Conservation (phyloP, 2,797 vertebrate genomes). For the Salarias fasciatus region DNA sequence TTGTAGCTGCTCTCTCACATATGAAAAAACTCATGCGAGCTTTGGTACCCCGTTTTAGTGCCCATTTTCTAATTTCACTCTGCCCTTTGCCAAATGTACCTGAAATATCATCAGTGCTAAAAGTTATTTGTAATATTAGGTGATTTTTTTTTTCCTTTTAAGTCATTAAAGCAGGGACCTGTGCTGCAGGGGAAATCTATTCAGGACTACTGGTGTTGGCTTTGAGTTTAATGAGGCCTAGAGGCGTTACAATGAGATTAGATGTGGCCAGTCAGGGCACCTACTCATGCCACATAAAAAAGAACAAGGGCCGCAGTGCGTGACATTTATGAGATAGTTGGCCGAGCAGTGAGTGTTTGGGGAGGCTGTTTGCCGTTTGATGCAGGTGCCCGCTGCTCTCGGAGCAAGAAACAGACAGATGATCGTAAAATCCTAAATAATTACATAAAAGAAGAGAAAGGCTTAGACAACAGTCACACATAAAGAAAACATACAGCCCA, state of each 20-base stretch:
- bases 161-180: constrained; percentile 36
- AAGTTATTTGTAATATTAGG: constrained; percentile 44
- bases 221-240: constrained; percentile 69
- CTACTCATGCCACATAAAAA: constrained; percentile 76
- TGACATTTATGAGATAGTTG: constrained; percentile 74
- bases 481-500: background rate
- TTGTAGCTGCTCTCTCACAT: background rate
- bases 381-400: constrained; percentile 50
- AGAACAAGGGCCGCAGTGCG: constrained; percentile 62
- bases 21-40: constrained; percentile 10
- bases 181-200: constrained; percentile 35
- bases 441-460: constrained; percentile 22
- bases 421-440: constrained; percentile 53
- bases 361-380: constrained; percentile 61
- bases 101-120: constrained; percentile 25
- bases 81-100: constrained; percentile 1
- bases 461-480: background rate
- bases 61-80: constrained; percentile 25
- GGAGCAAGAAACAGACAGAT: constrained; percentile 32
- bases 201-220: constrained; percentile 52
- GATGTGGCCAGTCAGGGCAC: constrained; percentile 67
- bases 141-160: constrained; percentile 52
- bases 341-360: constrained; percentile 55
- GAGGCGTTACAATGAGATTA: constrained; percentile 72
- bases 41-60: constrained; percentile 11